Evolutionary conservation across 1,140 invertebrate genomes (phyloP).

Genomic region (Phymorhynchus buccinoides): DNA sequence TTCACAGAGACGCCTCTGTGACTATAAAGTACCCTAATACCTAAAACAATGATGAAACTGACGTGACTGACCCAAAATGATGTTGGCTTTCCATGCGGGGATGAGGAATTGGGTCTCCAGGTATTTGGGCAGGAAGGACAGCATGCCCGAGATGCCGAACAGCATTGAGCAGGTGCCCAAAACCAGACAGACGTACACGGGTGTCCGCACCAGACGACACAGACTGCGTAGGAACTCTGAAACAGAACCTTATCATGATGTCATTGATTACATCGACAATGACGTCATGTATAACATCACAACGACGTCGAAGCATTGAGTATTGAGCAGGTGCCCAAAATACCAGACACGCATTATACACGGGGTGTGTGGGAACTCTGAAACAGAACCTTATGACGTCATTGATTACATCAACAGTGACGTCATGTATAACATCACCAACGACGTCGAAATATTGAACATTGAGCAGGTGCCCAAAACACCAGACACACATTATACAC

Average conservation of each 20-base stretch:
- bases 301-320: too few relatives aligned
- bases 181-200: constrained; percentile 34
- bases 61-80: constrained; percentile 42
- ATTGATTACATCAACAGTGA: neutral
- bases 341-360: too few relatives aligned
- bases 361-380: too few relatives aligned
- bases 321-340: too few relatives aligned
- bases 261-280: neutral
- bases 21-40: too few relatives aligned
- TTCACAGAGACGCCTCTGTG: too few relatives aligned
- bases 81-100: constrained; percentile 40
- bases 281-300: too few relatives aligned
- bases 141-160: constrained; percentile 30
- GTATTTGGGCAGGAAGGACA: constrained; percentile 46
- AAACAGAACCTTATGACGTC: too few relatives aligned
- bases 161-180: neutral
- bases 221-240: constrained; percentile 35
- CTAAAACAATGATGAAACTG: too few relatives aligned
- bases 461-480: too few relatives aligned
- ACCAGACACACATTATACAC: too few relatives aligned
- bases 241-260: neutral
- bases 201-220: constrained; percentile 26
- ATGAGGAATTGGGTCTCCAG: constrained; percentile 41
- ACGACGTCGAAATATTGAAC: neutral
- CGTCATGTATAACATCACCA: neutral